A percentile compares a stretch with the other conserved stretches of the same genome.
These are phyloP conservation scores for Alviniconcha marisindica DNA, from an alignment of 1,140 invertebrate species.

Conservation along the genomic window DNA sequence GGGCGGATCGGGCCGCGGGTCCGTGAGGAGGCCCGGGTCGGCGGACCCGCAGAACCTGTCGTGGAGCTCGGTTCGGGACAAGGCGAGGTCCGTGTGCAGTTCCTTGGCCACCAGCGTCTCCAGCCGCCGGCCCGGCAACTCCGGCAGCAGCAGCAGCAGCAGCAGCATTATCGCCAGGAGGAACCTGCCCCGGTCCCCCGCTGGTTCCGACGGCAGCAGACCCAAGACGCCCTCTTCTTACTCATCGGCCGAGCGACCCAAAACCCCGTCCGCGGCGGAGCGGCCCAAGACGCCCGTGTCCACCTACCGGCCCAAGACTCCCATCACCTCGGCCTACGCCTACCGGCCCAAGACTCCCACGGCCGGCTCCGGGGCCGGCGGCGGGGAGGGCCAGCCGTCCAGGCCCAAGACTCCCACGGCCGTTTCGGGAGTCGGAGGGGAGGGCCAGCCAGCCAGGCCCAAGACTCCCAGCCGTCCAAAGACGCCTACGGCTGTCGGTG, in stretches of 20 bases:
- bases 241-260: background rate
- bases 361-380: background rate
- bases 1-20: slow-evolving; percentile 52
- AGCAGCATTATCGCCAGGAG: slow-evolving; percentile 37
- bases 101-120: slow-evolving; percentile 34
- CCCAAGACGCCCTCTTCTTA: slow-evolving; percentile 8
- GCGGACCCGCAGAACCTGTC: background rate
- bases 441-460: slow-evolving; percentile 29
- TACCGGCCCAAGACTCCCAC: slow-evolving; percentile 44
- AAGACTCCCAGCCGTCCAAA: slow-evolving; percentile 43
- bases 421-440: background rate
- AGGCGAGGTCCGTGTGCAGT: slow-evolving; percentile 40
- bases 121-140: background rate
- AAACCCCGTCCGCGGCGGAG: slow-evolving; percentile 6
- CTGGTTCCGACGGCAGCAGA: slow-evolving; percentile 15
- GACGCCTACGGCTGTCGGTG: slow-evolving; percentile 34
- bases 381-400: background rate
- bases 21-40: slow-evolving; percentile 40
- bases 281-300: slow-evolving; percentile 53
- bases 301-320: slow-evolving; percentile 43
- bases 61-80: slow-evolving; percentile 44
- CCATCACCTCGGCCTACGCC: background rate
- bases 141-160: slow-evolving; percentile 19
- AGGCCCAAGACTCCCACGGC: slow-evolving; percentile 1
- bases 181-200: slow-evolving; percentile 30